Evolutionary conservation across 2,797 vertebrate genomes (phyloP).

Genomic region (Rhincodon typus): DNA sequence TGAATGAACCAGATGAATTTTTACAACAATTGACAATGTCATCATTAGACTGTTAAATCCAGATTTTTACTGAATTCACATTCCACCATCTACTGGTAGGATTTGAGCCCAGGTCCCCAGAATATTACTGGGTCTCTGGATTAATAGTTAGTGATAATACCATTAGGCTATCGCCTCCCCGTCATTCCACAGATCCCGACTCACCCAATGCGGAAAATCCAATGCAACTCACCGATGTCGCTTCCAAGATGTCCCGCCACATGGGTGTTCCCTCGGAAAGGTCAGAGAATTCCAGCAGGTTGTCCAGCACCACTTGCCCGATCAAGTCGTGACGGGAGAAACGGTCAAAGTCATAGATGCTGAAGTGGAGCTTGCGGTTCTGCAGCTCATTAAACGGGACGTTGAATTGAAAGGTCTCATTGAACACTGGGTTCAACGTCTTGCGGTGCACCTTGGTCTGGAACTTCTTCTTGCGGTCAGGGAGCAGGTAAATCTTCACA

Average conservation of each 20-base stretch:
- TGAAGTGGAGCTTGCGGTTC: conserved; percentile 84
- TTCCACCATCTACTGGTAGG: no score
- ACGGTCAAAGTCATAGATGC: conserved; percentile 87
- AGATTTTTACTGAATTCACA: no score
- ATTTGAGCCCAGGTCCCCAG: no score
- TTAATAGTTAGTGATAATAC: no score
- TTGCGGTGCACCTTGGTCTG: conserved; percentile 92
- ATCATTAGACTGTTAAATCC: no score
- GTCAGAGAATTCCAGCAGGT: conserved; percentile 86
- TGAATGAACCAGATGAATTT: no score
- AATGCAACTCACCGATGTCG: conserved; percentile 68
- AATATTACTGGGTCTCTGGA: no score
- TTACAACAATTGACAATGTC: no score
- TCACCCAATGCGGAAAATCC: neutral
- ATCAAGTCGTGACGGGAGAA: conserved; percentile 89
- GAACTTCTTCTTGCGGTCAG: conserved; percentile 89
- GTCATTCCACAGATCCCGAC: no score
- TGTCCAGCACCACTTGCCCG: conserved; percentile 86
- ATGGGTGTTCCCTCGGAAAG: conserved; percentile 76
- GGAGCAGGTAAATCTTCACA: conserved; percentile 88
- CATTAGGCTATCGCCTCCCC: no score
- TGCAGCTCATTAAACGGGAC: conserved; percentile 82
- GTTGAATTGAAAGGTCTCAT: conserved; percentile 84
- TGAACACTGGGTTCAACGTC: conserved; percentile 85
- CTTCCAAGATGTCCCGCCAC: conserved; percentile 86